Percentiles rank a stretch among this genome's conserved stretches.
Evolutionary conservation across 2,797 vertebrate genomes (phyloP).

Genomic region (Carduelis carduelis): DNA sequence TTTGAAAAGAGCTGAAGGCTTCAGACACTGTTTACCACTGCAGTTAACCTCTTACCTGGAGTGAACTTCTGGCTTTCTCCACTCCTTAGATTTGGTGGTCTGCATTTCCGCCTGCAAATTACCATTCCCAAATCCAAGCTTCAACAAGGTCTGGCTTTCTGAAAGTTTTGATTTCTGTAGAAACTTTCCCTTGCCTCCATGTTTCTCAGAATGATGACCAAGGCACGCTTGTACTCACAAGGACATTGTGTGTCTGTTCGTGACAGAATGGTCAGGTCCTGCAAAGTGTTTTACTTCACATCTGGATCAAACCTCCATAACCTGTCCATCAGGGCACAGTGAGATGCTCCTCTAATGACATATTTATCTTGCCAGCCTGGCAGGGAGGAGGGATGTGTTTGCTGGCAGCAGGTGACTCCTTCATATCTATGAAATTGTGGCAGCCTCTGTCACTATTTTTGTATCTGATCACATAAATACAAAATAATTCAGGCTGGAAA

Average conservation of each 20-base stretch:
- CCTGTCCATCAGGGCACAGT: background rate
- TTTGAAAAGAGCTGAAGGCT: background rate
- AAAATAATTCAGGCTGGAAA: background rate
- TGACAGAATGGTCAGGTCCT: background rate
- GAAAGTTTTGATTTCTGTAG: background rate
- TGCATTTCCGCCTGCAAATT: background rate
- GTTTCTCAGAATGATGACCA: background rate
- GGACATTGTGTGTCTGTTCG: background rate
- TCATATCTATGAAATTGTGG: background rate
- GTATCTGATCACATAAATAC: background rate
- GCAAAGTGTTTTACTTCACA: background rate
- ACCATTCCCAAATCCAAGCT: background rate
- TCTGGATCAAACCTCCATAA: background rate
- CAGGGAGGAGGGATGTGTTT: background rate
- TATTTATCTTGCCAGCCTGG: background rate
- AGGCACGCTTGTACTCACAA: background rate
- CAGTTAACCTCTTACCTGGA: background rate
- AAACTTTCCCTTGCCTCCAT: background rate
- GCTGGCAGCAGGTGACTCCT: background rate
- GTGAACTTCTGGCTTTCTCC: background rate
- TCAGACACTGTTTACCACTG: background rate
- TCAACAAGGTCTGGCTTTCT: background rate
- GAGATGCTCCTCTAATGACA: background rate
- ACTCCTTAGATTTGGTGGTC: background rate
- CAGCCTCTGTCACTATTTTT: background rate